Conservation (phyloP, 2,888 invertebrate genomes). For the Helicoverpa assulta region DNA sequence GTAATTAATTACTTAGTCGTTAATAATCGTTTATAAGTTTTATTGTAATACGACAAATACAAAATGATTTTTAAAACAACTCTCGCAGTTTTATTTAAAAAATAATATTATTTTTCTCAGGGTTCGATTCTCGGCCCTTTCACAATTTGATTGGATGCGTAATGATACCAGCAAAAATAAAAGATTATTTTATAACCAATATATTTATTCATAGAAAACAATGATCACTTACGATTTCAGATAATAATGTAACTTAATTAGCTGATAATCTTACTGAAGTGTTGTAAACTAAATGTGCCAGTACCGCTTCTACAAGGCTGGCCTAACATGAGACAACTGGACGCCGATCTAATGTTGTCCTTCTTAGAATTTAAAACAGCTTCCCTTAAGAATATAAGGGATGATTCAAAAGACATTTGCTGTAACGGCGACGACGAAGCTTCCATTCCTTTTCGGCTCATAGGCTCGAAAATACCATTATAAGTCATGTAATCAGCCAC, state of each 20-base stretch:
- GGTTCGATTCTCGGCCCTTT: too few species aligned
- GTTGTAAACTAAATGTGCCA: constrained; percentile 91
- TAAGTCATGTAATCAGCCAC: constrained; percentile 99
- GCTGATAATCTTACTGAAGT: constrained; percentile 71
- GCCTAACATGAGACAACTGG: constrained; percentile 96
- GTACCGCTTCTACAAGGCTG: constrained; percentile 96
- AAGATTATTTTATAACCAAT: neutral
- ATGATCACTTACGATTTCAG: constrained; percentile 10
- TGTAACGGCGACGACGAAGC: constrained; percentile 98
- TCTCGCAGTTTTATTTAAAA: constrained; percentile 60
- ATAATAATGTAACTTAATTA: constrained; percentile 16
- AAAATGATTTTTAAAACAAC: constrained; percentile 68
- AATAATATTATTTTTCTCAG: too few species aligned
- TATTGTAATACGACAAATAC: constrained; percentile 75
- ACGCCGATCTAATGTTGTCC: constrained; percentile 95
- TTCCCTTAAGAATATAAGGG: constrained; percentile 95
- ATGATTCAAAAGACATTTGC: constrained; percentile 99
- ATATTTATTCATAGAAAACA: constrained; percentile 40
- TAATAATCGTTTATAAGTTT: constrained; percentile 68
- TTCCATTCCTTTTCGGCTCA: constrained; percentile 97
- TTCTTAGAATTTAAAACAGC: constrained; percentile 93
- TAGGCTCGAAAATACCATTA: constrained; percentile 96
- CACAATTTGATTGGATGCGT: neutral
- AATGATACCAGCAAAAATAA: neutral
- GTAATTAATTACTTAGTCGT: constrained; percentile 63